Evolutionary conservation across 2,113 vertebrate species (phyloP).

Genomic region (Calyptomena viridis): DNA sequence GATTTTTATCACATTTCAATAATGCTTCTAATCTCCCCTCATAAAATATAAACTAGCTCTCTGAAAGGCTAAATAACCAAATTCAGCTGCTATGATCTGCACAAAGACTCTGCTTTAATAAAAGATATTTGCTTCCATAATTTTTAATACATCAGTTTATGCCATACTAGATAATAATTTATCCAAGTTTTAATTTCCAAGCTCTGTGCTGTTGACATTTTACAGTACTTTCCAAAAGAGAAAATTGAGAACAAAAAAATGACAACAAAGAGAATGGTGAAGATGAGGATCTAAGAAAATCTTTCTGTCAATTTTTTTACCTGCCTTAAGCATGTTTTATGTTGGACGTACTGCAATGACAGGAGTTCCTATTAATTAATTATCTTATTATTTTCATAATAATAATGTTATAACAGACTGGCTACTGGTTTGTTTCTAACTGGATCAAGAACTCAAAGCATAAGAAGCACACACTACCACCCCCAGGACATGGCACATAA

Average conservation of each 20-base stretch:
- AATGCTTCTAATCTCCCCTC: neutral
- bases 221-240: neutral
- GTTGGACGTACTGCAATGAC: neutral
- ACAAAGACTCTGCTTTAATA: neutral
- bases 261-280: neutral
- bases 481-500: neutral
- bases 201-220: neutral
- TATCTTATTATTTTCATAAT: neutral
- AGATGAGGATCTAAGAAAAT: neutral
- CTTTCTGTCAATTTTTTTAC: neutral
- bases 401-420: neutral
- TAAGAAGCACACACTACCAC: neutral
- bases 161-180: neutral
- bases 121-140: neutral
- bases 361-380: neutral
- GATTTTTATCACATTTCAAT: slow-evolving; percentile 41
- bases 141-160: neutral
- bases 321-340: neutral
- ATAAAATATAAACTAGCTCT: neutral
- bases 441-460: neutral
- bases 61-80: slow-evolving; percentile 14
- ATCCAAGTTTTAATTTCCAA: neutral
- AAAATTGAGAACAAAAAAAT: neutral
- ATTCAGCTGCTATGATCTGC: neutral
- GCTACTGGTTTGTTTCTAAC: neutral